Evolutionary conservation across 2,888 invertebrate genomes (phyloP), one percentile per base, ranked within the genome.

Genomic region (Rutpela maculata): DNA sequence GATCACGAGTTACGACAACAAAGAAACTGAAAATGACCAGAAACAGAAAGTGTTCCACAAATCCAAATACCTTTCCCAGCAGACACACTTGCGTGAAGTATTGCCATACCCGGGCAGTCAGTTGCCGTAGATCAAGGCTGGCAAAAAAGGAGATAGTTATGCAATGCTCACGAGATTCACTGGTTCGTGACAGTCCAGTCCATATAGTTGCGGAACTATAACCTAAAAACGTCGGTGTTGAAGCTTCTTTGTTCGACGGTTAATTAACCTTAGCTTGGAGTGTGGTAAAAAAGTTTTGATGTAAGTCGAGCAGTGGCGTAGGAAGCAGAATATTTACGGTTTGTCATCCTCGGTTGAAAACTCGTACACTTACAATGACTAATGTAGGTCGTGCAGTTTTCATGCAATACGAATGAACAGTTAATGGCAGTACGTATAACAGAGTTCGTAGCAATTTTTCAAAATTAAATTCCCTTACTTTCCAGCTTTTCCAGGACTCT

Each of bases 41-140:
- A 82, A 82, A 85, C 77, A 78, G 84, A 85, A 82, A 85, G 83
- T 85, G 84, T 85, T 83, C 83, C 79, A 84, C 80, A 84, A 83
- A 84, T 84, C 83, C 74, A 76, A 82, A 84, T 85, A 82, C 75
- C 78, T 50, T 50, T 15, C 19, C 15, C 31, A 57, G 18, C 66
- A 60, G 26, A 5, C 19, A 15, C 12, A 22, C 12, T 59, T 43
- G 60, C 43, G 69, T 57, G 66, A 56, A 15, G 50, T 50, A 50
- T n/a, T 50, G n/a, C 50, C 50, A 12, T 50, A 50, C n/a, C n/a
- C 50, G 50, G 50, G 50, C 50, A 38, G 69, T 80, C 50, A 38
- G 69, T 80, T 80, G 76, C 18, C 77, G 79, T 78, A 80, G 77
- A 80, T 80, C 77, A 78, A 76, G 79, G 68, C 60, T 26, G 75